A percentile compares a stretch with the other conserved stretches of the same genome.
phyloP scores from a whole-genome alignment of 2,888 invertebrate genomes.

The Polietes domitor region DNA sequence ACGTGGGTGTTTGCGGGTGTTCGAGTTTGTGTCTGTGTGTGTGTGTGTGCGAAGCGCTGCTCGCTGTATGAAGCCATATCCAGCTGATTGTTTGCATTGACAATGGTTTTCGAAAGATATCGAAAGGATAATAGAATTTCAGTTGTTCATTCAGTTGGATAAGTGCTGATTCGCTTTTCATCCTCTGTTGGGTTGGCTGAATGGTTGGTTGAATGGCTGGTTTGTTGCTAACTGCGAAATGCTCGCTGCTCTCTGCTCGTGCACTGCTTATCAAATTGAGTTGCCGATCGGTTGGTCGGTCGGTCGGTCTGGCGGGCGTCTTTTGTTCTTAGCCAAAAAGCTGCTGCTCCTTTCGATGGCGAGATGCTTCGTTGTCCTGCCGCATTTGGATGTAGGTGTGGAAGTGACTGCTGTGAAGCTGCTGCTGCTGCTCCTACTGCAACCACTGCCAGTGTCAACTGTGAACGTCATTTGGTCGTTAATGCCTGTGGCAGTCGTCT shows the following conservation, averaged over 20 bases:
- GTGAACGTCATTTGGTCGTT: constrained; percentile 28
- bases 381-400: background rate
- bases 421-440: background rate
- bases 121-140: constrained; percentile 45
- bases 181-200: background rate
- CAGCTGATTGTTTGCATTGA: constrained; percentile 44
- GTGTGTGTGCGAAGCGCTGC: background rate
- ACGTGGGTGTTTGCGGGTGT: background rate
- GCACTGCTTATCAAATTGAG: constrained; percentile 41
- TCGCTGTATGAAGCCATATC: constrained; percentile 33
- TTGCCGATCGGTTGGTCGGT: constrained; percentile 10
- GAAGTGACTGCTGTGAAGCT: constrained; percentile 22
- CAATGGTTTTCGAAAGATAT: constrained; percentile 42
- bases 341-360: constrained; percentile 25
- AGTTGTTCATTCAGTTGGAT: constrained; percentile 46
- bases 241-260: background rate
- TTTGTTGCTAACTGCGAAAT: background rate
- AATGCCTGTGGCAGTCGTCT: constrained; percentile 25
- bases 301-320: background rate
- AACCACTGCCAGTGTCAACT: background rate
- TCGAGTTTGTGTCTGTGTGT: background rate
- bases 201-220: background rate
- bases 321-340: constrained; percentile 40
- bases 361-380: background rate
- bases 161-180: constrained; percentile 47